Percentiles rank a stretch among this genome's conserved stretches.
phyloP scores from a whole-genome alignment of 2,113 vertebrate species.

The Anser cygnoides region DNA sequence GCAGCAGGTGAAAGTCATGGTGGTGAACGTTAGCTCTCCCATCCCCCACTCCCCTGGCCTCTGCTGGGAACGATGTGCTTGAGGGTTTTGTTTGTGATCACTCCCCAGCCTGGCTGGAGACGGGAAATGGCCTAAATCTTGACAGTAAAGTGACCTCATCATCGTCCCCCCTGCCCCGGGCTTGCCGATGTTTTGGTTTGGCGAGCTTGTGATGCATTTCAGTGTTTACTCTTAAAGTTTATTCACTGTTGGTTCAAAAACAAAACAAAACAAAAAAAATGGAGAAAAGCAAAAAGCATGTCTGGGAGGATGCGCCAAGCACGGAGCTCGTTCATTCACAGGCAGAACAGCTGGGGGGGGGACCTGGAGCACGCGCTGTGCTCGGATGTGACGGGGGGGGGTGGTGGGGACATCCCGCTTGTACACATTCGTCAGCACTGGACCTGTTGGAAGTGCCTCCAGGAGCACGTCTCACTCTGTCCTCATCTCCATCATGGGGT shows the following conservation, averaged over 20 bases:
- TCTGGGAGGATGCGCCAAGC: neutral
- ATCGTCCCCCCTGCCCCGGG: neutral
- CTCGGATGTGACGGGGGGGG: neutral
- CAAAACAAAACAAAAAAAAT: neutral
- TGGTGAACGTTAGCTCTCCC: too few relatives aligned
- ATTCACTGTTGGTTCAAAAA: neutral
- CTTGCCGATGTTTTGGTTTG: neutral
- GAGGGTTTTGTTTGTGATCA: neutral
- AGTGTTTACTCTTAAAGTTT: conserved; percentile 2
- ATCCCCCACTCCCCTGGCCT: neutral
- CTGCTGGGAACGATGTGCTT: neutral
- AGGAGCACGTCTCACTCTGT: neutral
- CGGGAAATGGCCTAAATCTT: neutral
- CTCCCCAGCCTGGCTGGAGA: neutral
- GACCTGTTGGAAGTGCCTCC: neutral
- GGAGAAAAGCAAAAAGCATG: neutral
- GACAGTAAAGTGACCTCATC: neutral
- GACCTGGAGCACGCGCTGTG: fast-evolving
- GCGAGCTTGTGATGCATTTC: neutral
- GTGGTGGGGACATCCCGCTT: neutral
- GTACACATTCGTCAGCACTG: fast-evolving
- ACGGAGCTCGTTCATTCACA: fast-evolving
- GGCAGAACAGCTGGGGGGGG: fast-evolving
- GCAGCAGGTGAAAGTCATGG: neutral
- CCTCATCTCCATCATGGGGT: neutral